Percentiles rank a stretch among this genome's conserved stretches.
phyloP scores from a whole-genome alignment of 1,140 invertebrate genomes.

The Bombus turneri region DNA sequence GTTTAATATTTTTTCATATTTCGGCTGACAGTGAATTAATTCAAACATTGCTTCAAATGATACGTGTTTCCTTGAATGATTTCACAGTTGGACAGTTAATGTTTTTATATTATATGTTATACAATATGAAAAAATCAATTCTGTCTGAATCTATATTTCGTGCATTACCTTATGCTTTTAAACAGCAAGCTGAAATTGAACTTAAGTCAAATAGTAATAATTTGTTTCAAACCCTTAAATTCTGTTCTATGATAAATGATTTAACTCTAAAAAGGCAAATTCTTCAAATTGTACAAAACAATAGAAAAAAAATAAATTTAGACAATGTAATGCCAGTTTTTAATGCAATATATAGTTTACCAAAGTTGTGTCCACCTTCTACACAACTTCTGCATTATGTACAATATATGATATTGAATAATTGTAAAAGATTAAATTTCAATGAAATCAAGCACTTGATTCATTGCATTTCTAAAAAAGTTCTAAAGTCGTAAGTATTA shows the following conservation, averaged over 20 bases:
- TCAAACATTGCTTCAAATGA: slow-evolving; percentile 85
- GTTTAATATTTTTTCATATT: slow-evolving; percentile 83
- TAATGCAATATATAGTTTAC: slow-evolving; percentile 18
- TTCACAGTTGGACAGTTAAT: slow-evolving; percentile 85
- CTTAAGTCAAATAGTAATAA: slow-evolving; percentile 30
- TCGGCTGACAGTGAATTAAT: slow-evolving; percentile 83
- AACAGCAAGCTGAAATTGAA: slow-evolving; percentile 80
- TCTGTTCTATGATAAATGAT: slow-evolving; percentile 32
- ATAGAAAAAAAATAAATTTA: slow-evolving; percentile 3
- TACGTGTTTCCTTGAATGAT: slow-evolving; percentile 84
- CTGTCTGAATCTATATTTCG: slow-evolving; percentile 84
- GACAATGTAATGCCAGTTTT: slow-evolving; percentile 22
- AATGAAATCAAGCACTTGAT: slow-evolving; percentile 81
- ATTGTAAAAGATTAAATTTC: slow-evolving; percentile 78
- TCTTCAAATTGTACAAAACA: slow-evolving; percentile 24
- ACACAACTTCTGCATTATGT: slow-evolving; percentile 9
- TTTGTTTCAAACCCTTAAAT: slow-evolving; percentile 31
- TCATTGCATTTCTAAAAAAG: slow-evolving; percentile 76
- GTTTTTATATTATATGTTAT: slow-evolving; percentile 84
- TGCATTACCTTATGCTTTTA: slow-evolving; percentile 86
- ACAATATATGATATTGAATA: slow-evolving; percentile 32
- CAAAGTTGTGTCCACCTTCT: neutral
- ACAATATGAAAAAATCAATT: slow-evolving; percentile 79
- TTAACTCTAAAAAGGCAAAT: neutral
- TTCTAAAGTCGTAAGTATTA: slow-evolving; percentile 46